Evolutionary conservation across 2,888 invertebrate species (phyloP).

Genomic region (Acronicta psi): DNA sequence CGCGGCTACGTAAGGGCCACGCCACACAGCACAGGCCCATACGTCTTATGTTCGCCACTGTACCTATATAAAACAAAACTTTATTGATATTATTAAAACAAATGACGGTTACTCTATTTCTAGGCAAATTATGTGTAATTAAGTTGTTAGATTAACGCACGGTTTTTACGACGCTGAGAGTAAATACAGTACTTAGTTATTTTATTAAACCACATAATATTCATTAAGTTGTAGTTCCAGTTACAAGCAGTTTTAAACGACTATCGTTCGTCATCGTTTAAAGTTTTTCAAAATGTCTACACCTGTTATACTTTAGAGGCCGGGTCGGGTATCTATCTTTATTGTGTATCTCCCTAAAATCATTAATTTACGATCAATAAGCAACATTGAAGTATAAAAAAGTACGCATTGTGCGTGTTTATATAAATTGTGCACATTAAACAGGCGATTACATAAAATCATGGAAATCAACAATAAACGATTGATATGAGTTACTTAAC

Average conservation of each 20-base stretch:
- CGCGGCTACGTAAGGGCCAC: constrained; percentile 30
- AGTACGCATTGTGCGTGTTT: constrained; percentile 32
- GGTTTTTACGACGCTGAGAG: constrained; percentile 24
- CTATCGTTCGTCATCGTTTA: constrained; percentile 13
- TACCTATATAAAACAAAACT: constrained; percentile 31
- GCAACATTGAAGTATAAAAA: constrained; percentile 23
- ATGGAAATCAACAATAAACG: constrained; percentile 39
- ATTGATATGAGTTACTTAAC: constrained; percentile 39
- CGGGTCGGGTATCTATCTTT: too few relatives aligned
- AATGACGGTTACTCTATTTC: constrained; percentile 34
- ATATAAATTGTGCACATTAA: constrained; percentile 27
- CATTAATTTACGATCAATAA: constrained; percentile 13
- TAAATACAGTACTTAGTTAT: constrained; percentile 24
- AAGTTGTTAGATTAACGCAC: constrained; percentile 25
- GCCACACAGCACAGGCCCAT: constrained; percentile 22
- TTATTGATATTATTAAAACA: constrained; percentile 45
- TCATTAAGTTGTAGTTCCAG: constrained; percentile 20
- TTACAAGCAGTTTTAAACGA: constrained; percentile 18
- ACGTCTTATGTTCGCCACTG: constrained; percentile 18
- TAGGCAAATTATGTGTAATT: constrained; percentile 26
- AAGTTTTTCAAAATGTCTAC: constrained; percentile 8
- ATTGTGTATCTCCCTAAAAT: constrained; percentile 1
- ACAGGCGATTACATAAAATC: constrained; percentile 44
- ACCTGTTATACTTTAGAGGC: too few relatives aligned
- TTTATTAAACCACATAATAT: constrained; percentile 34